Percentiles rank a stretch among this genome's conserved stretches.
phyloP scores from a whole-genome alignment of 2,888 invertebrate genomes.

The Coenonympha glycerion region DNA sequence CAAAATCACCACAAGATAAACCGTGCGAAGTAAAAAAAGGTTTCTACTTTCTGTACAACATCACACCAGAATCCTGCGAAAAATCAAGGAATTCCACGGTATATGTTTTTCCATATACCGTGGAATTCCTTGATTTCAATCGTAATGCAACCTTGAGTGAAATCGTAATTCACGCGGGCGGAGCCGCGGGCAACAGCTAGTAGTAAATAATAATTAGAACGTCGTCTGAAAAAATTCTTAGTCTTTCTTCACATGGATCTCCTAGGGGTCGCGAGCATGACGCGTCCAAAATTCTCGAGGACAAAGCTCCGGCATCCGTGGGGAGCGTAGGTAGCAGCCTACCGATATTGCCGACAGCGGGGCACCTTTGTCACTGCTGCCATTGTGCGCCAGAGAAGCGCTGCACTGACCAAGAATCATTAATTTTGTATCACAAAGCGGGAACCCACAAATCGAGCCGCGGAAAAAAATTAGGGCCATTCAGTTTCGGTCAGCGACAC shows the following conservation, averaged over 20 bases:
- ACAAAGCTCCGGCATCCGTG: conserved; percentile 64
- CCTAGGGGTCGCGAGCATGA: conserved; percentile 63
- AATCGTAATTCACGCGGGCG: too few relatives aligned
- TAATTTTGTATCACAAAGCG: conserved; percentile 75
- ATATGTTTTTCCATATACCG: too few relatives aligned
- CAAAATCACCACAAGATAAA: too few relatives aligned
- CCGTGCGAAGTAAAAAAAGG: too few relatives aligned
- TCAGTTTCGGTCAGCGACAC: conserved; percentile 67
- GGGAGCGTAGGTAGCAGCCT: conserved; percentile 69
- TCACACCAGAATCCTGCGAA: too few relatives aligned
- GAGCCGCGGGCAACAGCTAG: too few relatives aligned
- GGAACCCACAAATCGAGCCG: conserved; percentile 72
- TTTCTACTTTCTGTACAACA: too few relatives aligned
- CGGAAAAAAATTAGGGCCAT: conserved; percentile 67
- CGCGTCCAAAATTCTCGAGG: conserved; percentile 60
- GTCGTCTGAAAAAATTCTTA: conserved; percentile 50
- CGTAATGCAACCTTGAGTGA: too few relatives aligned
- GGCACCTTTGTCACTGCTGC: conserved; percentile 67
- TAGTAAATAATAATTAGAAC: conserved; percentile 57
- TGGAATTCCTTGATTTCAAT: too few relatives aligned
- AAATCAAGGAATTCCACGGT: too few relatives aligned
- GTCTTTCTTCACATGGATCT: conserved; percentile 53
- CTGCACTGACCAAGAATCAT: conserved; percentile 74
- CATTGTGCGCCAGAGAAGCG: conserved; percentile 61
- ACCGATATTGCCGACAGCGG: conserved; percentile 73